A percentile compares a stretch with the other conserved stretches of the same genome.
These are phyloP conservation scores for Cynaeus angustus DNA, from an alignment of 2,888 invertebrate genomes.

Conservation along the genomic window DNA sequence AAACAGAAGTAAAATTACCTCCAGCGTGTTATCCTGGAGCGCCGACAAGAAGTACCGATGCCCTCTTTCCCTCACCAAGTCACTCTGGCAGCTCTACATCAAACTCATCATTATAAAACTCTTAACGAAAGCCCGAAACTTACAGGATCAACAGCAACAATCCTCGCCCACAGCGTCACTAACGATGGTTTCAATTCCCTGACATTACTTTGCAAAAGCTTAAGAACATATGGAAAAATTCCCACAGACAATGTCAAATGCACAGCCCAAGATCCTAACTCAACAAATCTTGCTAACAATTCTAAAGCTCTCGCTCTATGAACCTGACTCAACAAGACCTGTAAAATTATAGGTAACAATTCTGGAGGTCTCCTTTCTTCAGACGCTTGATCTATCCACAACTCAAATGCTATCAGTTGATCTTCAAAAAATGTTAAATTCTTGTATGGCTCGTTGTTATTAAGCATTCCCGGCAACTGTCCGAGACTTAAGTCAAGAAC, in stretches of 20 bases:
- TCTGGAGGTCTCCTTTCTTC: slow-evolving; percentile 90
- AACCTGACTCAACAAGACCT: slow-evolving; percentile 84
- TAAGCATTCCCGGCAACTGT: slow-evolving; percentile 87
- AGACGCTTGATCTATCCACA: slow-evolving; percentile 89
- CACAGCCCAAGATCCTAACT: slow-evolving; percentile 97
- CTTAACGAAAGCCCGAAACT: no score
- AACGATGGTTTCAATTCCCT: slow-evolving; percentile 92
- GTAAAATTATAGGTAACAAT: slow-evolving; percentile 97
- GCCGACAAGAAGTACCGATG: slow-evolving; percentile 96
- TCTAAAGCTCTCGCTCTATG: slow-evolving; percentile 97
- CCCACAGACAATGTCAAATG: slow-evolving; percentile 96
- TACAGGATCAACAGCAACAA: slow-evolving; percentile 95
- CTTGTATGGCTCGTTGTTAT: slow-evolving; percentile 76
- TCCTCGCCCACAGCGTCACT: slow-evolving; percentile 99
- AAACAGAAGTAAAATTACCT: no score
- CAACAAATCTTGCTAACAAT: slow-evolving; percentile 93
- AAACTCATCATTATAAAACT: no score
- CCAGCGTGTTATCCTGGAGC: slow-evolving; percentile 89
- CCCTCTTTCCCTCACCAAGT: slow-evolving; percentile 93
- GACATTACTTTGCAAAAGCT: slow-evolving; percentile 95
- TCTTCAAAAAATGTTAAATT: slow-evolving; percentile 97
- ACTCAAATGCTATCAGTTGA: slow-evolving; percentile 97
- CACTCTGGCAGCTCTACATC: slow-evolving; percentile 90
- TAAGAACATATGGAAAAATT: slow-evolving; percentile 98
- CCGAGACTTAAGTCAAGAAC: slow-evolving; percentile 95